Evolutionary conservation across 2,888 invertebrate genomes (phyloP), one percentile per base, ranked within the genome.

Genomic region (Rapana venosa): DNA sequence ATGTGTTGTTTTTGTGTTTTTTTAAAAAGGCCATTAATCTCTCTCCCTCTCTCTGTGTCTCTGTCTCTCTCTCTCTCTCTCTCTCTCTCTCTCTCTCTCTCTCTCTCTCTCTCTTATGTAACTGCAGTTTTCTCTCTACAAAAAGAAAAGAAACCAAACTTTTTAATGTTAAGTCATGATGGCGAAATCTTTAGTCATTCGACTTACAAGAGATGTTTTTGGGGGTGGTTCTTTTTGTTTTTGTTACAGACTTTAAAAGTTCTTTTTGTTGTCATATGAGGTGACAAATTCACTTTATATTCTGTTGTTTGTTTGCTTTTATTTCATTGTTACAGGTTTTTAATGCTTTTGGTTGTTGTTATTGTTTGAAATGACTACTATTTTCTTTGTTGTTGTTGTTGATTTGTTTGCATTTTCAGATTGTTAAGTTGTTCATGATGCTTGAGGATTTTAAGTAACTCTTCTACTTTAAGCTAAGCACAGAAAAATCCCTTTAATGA

Each of bases 71-170:
- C 74, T 74, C 30, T 74, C 74, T 74, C 26, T 74, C 74, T 74
- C 74, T 74, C 74, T 74, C 74, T 74, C 74, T n/a, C 6, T n/a
- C n/a, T 74, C n/a, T n/a, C n/a, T 74, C n/a, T 74, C 74, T n/a
- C n/a, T 11, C n/a, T 22, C n/a, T 26, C 11, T 74, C n/a, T 26
- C 74, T 74, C n/a, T n/a, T n/a, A 74, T 74, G n/a, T 74, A 74
- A 74, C 74, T 74, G 74, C 74, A 74, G 26, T 74, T 26, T n/a
- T n/a, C 74, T 47, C 47, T 47, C 47, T 47, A 5, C 2, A 47
- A 47, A 47, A 47, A 47, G 8, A 47, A 74, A 26, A 26, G n/a
- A 74, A 74, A 26, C 74, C n/a, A 61, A 61, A 15, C 13, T 74
- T n/a, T n/a, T 61, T 61, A 13, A 61, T 74, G 74, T 74, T n/a